phyloP scores from a whole-genome alignment of 2,797 vertebrate species.

The Decapterus maruadsi region DNA sequence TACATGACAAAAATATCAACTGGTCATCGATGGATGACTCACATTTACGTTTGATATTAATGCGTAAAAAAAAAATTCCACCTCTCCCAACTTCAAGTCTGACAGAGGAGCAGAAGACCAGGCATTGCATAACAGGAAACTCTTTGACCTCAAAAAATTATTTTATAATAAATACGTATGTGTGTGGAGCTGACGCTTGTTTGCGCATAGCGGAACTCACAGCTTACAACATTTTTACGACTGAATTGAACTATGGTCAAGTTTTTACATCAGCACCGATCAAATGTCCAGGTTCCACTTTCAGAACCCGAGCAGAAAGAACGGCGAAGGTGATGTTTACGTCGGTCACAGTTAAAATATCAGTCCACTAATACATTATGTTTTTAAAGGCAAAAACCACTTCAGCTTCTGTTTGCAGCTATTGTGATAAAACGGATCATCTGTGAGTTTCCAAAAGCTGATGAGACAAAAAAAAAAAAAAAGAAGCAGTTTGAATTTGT shows the following conservation, averaged over 20 bases:
- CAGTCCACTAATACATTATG: background rate
- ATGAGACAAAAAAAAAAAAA: background rate
- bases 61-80: background rate
- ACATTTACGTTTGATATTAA: background rate
- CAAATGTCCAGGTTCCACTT: background rate
- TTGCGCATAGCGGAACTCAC: background rate
- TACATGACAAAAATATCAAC: background rate
- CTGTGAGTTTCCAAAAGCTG: background rate
- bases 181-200: constrained; percentile 15
- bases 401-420: background rate
- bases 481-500: background rate
- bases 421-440: background rate
- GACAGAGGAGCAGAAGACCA: constrained; percentile 20
- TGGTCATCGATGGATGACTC: constrained; percentile 1
- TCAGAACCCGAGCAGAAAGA: background rate
- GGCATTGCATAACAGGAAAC: constrained; percentile 48
- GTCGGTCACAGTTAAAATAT: background rate
- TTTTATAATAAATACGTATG: background rate
- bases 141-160: background rate
- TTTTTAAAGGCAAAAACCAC: no score
- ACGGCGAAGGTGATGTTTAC: no score
- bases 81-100: background rate
- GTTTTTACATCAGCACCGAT: background rate
- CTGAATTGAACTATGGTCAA: background rate
- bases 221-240: background rate